Percentiles rank a stretch among this genome's conserved stretches.
Evolutionary conservation across 2,113 vertebrate genomes (phyloP).

Genomic region (Mus pahari): DNA sequence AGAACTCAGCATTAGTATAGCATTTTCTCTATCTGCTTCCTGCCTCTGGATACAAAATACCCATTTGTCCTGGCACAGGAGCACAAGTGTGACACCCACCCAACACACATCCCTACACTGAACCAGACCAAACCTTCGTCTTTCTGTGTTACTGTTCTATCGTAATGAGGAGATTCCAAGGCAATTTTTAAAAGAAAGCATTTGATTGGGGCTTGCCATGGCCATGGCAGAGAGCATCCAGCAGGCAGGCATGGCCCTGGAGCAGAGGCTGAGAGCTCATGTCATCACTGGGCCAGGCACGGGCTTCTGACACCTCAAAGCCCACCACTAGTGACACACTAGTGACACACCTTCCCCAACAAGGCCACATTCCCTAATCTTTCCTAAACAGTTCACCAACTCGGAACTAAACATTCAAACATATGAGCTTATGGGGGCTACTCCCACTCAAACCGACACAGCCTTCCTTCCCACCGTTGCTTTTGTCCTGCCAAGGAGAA

Average conservation of each 20-base stretch:
- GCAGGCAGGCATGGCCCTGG: neutral
- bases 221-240: neutral
- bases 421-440: neutral
- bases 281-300: neutral
- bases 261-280: neutral
- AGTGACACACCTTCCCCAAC: neutral
- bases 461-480: neutral
- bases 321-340: neutral
- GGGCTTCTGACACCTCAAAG: neutral
- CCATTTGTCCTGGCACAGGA: neutral
- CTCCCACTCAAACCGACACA: neutral
- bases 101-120: neutral
- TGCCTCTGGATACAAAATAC: neutral
- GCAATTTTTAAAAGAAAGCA: neutral
- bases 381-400: neutral
- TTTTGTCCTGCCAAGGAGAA: neutral
- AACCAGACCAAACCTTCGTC: neutral
- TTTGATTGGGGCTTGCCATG: neutral
- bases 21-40: neutral
- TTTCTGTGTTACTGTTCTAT: neutral
- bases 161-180: neutral
- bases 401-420: neutral
- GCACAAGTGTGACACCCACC: neutral
- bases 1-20: neutral
- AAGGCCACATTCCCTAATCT: neutral